Evolutionary conservation across 2,888 invertebrate species (phyloP).

Genomic region (Trypoxylon attenuatum): DNA sequence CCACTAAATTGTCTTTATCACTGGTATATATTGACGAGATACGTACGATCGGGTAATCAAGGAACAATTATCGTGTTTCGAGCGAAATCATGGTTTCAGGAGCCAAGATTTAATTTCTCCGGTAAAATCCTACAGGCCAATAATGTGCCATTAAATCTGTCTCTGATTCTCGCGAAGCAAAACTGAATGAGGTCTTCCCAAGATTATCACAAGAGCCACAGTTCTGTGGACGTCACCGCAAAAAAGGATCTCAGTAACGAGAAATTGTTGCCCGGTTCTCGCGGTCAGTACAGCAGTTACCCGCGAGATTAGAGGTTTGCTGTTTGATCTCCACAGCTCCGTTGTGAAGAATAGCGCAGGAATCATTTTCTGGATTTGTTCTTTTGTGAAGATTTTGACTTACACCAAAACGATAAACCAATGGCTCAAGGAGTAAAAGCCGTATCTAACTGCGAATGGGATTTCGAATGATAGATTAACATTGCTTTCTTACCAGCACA

Average conservation of each 20-base stretch:
- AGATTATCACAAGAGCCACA: slow-evolving; percentile 20
- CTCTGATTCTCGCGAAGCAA: slow-evolving; percentile 5
- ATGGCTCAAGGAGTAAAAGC: no score
- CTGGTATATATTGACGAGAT: no score
- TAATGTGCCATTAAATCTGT: slow-evolving; percentile 15
- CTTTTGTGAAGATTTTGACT: slow-evolving; percentile 1
- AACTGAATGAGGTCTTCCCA: slow-evolving; percentile 9
- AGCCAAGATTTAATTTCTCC: neutral
- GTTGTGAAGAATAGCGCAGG: slow-evolving; percentile 16
- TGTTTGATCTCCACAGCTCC: slow-evolving; percentile 7
- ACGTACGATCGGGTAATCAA: no score
- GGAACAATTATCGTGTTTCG: no score
- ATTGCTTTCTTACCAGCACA: no score
- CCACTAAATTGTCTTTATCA: no score
- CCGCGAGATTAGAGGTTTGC: slow-evolving; percentile 20
- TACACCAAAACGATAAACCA: neutral
- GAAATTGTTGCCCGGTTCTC: slow-evolving; percentile 28
- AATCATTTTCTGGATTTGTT: slow-evolving; percentile 17
- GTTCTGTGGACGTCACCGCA: slow-evolving; percentile 4
- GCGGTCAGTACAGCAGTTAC: slow-evolving; percentile 15
- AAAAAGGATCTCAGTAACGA: slow-evolving; percentile 28
- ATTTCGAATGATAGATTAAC: no score
- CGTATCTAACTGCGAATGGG: slow-evolving; percentile 1
- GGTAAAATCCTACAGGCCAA: neutral
- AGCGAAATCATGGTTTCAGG: neutral